Percentiles rank a stretch among this genome's conserved stretches.
phyloP scores from a whole-genome alignment of 2,888 invertebrate genomes.

The Drosophila niveifrons region DNA sequence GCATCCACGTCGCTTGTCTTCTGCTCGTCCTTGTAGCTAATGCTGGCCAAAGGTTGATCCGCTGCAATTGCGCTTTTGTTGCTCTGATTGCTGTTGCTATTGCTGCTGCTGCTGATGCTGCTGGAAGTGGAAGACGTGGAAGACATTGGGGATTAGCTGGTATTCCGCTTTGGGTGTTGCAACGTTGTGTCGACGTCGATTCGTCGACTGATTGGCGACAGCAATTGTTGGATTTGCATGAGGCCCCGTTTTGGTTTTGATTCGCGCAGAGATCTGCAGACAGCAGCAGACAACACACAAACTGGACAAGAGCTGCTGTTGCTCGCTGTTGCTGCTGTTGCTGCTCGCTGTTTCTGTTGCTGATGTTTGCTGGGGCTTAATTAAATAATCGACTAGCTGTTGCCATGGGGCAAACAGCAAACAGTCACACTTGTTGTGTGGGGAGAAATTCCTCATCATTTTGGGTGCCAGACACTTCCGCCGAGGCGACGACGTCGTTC shows the following conservation, averaged over 20 bases:
- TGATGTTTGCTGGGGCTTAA: conserved; percentile 43
- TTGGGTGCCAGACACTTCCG: conserved; percentile 75
- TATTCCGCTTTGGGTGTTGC: conserved; percentile 4
- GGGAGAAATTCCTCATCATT: conserved; percentile 45
- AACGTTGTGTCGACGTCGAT: conserved; percentile 56
- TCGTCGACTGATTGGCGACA: conserved; percentile 56
- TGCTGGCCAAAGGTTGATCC: conserved; percentile 53
- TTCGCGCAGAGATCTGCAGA: conserved; percentile 67
- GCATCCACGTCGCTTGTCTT: conserved; percentile 3
- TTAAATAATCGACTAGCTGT: conserved; percentile 67
- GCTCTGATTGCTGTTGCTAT: conserved; percentile 12
- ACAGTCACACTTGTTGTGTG: conserved; percentile 1
- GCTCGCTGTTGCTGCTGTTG: neutral
- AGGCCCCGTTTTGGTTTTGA: conserved; percentile 38
- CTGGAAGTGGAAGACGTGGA: conserved; percentile 60
- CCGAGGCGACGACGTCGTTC: conserved; percentile 25
- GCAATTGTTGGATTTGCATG: conserved; percentile 31
- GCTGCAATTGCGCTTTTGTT: conserved; percentile 22
- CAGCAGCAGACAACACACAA: conserved; percentile 17
- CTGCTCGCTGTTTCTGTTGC: neutral
- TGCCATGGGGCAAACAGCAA: conserved; percentile 45
- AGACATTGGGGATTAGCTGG: conserved; percentile 49
- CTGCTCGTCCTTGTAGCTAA: conserved; percentile 75
- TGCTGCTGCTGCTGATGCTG: conserved; percentile 65
- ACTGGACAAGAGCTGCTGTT: conserved; percentile 3